These are phyloP conservation scores for Thinocorus orbignyianus DNA, from an alignment of 2,113 vertebrate species.

Conservation along the genomic window DNA sequence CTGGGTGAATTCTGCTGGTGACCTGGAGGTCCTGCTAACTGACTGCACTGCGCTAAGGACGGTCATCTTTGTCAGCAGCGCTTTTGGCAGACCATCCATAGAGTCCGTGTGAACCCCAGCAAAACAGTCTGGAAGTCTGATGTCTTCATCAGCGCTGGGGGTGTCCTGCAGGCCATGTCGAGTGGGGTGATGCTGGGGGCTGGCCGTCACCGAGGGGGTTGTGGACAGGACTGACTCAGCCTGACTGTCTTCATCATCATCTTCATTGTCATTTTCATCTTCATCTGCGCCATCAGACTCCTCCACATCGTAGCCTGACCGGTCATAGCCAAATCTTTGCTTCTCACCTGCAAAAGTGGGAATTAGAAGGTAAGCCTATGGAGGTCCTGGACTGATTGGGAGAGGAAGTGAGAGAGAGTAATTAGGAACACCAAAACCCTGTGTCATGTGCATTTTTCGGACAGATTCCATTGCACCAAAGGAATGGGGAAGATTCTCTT, in stretches of 20 bases:
- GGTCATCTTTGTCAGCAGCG: constrained; percentile 92
- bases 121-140: constrained; percentile 57
- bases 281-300: constrained; percentile 92
- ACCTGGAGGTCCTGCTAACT: constrained; percentile 24
- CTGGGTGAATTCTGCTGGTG: constrained; percentile 28
- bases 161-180: constrained; percentile 69
- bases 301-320: constrained; percentile 88
- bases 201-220: constrained; percentile 90
- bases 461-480: not conserved
- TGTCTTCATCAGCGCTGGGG: constrained; percentile 64
- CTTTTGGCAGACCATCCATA: constrained; percentile 84
- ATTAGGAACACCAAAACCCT: not conserved
- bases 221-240: constrained; percentile 92
- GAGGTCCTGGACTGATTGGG: not conserved
- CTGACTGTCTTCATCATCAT: constrained; percentile 98
- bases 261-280: constrained; percentile 92
- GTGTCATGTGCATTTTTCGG: not conserved
- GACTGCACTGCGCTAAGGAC: constrained; percentile 74
- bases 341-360: constrained; percentile 81
- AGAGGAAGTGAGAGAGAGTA: not conserved
- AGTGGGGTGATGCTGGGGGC: constrained; percentile 88
- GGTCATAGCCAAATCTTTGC: constrained; percentile 82
- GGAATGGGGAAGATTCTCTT: not conserved
- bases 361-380: not conserved
- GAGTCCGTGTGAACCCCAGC: constrained; percentile 71